Percentiles rank a stretch among this genome's conserved stretches.
phyloP scores from a whole-genome alignment of 2,797 vertebrate genomes.

The Crotalus adamanteus region DNA sequence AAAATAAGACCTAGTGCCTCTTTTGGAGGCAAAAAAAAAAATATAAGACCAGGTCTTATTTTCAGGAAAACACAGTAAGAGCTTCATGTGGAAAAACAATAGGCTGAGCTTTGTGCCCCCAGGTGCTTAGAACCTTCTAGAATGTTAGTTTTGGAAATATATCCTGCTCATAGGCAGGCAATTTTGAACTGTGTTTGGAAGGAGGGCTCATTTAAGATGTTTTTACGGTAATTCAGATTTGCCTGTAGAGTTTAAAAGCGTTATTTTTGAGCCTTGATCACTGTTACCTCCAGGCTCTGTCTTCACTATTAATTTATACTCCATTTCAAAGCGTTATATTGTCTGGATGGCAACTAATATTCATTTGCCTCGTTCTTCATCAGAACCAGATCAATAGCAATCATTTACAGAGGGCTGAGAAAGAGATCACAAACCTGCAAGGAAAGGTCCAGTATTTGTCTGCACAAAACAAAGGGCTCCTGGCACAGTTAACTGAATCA shows the following conservation, averaged over 20 bases:
- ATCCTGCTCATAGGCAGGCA: neutral
- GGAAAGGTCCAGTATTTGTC: constrained; percentile 84
- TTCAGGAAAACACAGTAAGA: neutral
- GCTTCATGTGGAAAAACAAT: neutral
- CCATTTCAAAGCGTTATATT: neutral
- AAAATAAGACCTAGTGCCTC: too few relatives aligned
- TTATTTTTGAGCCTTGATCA: neutral
- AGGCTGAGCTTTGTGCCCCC: neutral
- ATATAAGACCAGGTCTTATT: too few relatives aligned
- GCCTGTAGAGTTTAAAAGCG: neutral
- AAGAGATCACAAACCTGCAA: constrained; percentile 78
- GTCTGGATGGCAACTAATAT: neutral
- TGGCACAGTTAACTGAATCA: constrained; percentile 83
- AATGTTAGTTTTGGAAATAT: neutral
- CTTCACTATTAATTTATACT: neutral
- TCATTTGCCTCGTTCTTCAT: constrained; percentile 18
- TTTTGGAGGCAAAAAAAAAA: too few relatives aligned
- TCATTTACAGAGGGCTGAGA: constrained; percentile 89
- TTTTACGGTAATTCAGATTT: neutral
- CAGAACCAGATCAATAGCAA: constrained; percentile 96
- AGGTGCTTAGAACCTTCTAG: neutral
- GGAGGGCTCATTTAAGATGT: neutral
- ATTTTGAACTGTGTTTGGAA: neutral
- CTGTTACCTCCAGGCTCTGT: too few relatives aligned
- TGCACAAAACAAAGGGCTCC: constrained; percentile 86